A percentile compares a stretch with the other conserved stretches of the same genome.
phyloP scores from a whole-genome alignment of 2,797 vertebrate genomes.

The Rhadinocentrus ornatus region DNA sequence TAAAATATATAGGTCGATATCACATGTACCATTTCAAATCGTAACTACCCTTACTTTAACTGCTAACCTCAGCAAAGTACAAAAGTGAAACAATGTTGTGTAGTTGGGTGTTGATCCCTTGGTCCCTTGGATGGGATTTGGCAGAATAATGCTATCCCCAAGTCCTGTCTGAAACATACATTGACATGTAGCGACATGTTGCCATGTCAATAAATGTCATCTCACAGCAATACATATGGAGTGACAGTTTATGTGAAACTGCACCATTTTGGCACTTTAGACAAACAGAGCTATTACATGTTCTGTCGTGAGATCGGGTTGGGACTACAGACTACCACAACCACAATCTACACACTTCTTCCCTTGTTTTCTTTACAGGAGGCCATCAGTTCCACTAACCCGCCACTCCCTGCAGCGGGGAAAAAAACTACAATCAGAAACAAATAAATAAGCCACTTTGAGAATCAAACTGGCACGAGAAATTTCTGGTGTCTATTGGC shows the following conservation, averaged over 20 bases:
- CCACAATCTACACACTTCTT: slow-evolving; percentile 74
- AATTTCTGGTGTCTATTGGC: slow-evolving; percentile 65
- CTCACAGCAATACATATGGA: no score
- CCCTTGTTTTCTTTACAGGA: slow-evolving; percentile 64
- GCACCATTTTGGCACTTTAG: background rate
- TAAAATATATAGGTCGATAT: background rate
- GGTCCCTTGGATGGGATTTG: background rate
- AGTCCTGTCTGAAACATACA: background rate
- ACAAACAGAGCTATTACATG: background rate
- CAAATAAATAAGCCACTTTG: slow-evolving; percentile 38
- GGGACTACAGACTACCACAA: slow-evolving; percentile 72
- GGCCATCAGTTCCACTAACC: slow-evolving; percentile 50
- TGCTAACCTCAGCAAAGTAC: background rate
- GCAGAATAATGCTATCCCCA: background rate
- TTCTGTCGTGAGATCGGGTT: slow-evolving; percentile 1
- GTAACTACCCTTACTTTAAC: background rate
- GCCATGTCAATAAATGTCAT: no score
- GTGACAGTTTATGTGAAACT: background rate
- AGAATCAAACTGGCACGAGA: slow-evolving; percentile 50
- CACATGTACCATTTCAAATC: background rate
- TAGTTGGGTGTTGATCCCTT: background rate
- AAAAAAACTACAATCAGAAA: slow-evolving; percentile 47
- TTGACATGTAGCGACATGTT: no score
- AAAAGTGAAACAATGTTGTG: background rate
- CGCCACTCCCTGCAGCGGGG: slow-evolving; percentile 37